phyloP scores from a whole-genome alignment of 2,797 vertebrate species.

The Moxostoma hubbsi region DNA sequence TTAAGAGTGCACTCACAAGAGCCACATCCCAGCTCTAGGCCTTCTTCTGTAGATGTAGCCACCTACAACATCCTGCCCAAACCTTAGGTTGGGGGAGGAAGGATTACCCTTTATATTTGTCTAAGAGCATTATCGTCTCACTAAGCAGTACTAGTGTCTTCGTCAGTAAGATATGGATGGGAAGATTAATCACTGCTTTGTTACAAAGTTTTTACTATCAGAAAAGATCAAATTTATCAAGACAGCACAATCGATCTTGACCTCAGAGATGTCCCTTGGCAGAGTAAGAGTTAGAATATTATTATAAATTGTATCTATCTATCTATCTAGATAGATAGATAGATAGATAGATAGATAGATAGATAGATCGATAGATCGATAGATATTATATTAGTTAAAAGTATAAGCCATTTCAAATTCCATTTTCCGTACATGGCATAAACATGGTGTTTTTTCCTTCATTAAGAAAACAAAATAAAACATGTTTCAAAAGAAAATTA shows the following conservation, averaged over 20 bases:
- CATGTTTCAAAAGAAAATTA: slow-evolving; percentile 61
- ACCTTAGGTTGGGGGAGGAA: slow-evolving; percentile 56
- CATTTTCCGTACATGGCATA: slow-evolving; percentile 77
- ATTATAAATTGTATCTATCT: no score
- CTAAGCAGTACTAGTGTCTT: slow-evolving; percentile 61
- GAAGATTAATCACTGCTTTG: slow-evolving; percentile 46
- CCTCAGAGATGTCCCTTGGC: slow-evolving; percentile 47
- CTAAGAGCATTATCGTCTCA: slow-evolving; percentile 55
- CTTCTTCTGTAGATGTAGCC: slow-evolving; percentile 27
- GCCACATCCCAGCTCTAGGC: slow-evolving; percentile 25
- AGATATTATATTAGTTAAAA: no score
- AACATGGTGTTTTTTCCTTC: slow-evolving; percentile 79
- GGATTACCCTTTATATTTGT: slow-evolving; percentile 76
- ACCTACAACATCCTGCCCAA: slow-evolving; percentile 35
- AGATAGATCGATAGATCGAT: no score
- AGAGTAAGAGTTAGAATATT: slow-evolving; percentile 23
- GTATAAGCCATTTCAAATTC: slow-evolving; percentile 72
- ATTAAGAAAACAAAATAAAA: slow-evolving; percentile 76
- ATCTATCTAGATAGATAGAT: no score
- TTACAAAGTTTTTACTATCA: slow-evolving; percentile 43
- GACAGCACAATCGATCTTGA: neutral
- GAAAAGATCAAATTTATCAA: slow-evolving; percentile 35
- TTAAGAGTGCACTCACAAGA: slow-evolving; percentile 42
- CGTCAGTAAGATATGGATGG: slow-evolving; percentile 46
- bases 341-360: no score